Evolutionary conservation across 2,888 invertebrate species (phyloP), one percentile per base, ranked within the genome.

Genomic region (Drosophila nr. medialis): DNA sequence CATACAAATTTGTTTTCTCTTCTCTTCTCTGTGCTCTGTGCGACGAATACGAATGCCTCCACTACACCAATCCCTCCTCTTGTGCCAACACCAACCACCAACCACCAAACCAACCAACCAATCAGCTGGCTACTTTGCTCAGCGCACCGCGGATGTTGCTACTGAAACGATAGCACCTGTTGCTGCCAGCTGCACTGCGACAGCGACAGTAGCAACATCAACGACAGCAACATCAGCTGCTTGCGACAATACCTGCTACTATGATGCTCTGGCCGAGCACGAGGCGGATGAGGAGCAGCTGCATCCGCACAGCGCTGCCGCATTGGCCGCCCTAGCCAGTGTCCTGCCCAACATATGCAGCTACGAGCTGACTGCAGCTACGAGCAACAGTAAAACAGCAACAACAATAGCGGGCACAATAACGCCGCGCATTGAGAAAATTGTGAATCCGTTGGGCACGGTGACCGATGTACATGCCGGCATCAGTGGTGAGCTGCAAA

Each of bases 391-490:
- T 81, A 13, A 86, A 21, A 24, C 7, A 18, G 2, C 34, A 34
- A 13, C 55, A 11, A 13, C 86, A 90, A 10, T 66, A 49, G 1
- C 40, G 6, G 4, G 42, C 11, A 21, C 50, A 2, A 10, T 62
- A 4, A 6, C 65, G 40, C 29, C 49, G 4, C 69, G 74, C 42
- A 90, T 93, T 27, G 93, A 93, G 75, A 93, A 93, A 65, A 95
- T 96, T 80, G 96, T 97, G 90, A 96, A 96, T 94, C 96, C 96
- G 64, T 93, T 95, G 91, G 96, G 96, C 86, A 96, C 95, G 71
- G 96, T 96, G 87, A 94, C 92, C 77, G 93, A 92, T 88, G 93
- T 93, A 91, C 89, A 89, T 54, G 85, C 91, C 3, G 92, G 91
- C 65, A 83, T 91, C 51, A 89, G 89, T 34, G 82, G 90, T 2